These are phyloP conservation scores for Lepilemur ruficaudatus DNA, from an alignment of 2,797 vertebrate genomes.

Conservation along the genomic window DNA sequence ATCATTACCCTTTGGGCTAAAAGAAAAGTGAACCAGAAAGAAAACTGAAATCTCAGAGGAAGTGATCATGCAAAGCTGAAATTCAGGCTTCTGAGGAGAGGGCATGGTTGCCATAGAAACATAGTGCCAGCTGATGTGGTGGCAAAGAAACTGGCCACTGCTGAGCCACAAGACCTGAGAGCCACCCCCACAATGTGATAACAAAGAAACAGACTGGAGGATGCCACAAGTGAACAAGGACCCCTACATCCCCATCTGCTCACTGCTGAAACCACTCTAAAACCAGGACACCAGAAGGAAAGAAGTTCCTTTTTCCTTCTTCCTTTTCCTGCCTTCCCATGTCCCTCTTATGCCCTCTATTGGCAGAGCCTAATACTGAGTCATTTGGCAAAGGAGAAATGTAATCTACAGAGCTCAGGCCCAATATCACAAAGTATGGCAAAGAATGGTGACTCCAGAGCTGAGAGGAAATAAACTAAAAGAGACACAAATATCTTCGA, in stretches of 20 bases:
- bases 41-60: conserved; percentile 1
- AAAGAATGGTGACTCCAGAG: neutral
- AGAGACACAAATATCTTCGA: neutral
- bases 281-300: neutral
- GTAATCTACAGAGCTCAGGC: neutral
- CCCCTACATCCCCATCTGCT: neutral
- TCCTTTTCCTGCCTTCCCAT: neutral
- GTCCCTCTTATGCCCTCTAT: conserved; percentile 48
- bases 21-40: neutral
- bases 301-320: neutral
- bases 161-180: neutral
- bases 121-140: neutral
- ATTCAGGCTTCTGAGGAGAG: neutral
- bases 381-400: neutral
- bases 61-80: neutral
- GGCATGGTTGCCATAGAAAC: neutral
- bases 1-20: neutral
- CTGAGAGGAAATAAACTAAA: neutral
- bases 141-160: neutral
- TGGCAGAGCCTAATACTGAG: neutral
- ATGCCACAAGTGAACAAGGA: neutral
- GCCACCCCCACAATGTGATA: neutral
- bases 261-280: neutral
- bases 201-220: neutral
- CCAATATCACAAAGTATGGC: neutral